phyloP scores from a whole-genome alignment of 2,113 vertebrate species.

The Etheostoma spectabile region DNA sequence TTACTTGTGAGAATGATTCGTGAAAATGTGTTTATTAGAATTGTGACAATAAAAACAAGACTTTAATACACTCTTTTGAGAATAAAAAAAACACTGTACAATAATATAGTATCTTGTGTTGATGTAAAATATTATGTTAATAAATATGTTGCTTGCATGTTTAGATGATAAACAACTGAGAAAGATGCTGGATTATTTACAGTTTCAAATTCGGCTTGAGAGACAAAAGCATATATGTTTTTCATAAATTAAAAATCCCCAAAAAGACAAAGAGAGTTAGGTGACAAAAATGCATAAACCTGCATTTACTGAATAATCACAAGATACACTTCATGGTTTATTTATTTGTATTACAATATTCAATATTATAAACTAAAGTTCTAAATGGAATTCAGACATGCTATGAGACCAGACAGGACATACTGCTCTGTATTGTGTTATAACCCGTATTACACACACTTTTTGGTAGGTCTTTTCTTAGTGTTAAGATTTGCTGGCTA shows the following conservation, averaged over 20 bases:
- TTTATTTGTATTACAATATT: constrained; percentile 16
- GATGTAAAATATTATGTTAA: constrained; percentile 50
- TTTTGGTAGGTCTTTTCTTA: constrained; percentile 43
- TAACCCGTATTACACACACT: constrained; percentile 29
- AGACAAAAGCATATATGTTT: constrained; percentile 22
- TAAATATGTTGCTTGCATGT: constrained; percentile 68
- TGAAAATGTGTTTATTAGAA: constrained; percentile 61
- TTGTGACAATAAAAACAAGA: constrained; percentile 15
- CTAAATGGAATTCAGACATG: neutral
- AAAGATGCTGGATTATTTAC: constrained; percentile 62
- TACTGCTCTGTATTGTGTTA: neutral
- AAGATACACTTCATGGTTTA: neutral
- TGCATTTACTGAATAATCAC: constrained; percentile 6
- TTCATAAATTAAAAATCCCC: constrained; percentile 32
- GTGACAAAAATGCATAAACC: constrained; percentile 18
- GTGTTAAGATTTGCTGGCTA: constrained; percentile 58
- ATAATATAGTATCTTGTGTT: constrained; percentile 44
- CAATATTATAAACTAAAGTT: neutral
- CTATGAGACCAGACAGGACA: constrained; percentile 18
- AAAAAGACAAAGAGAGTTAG: constrained; percentile 22
- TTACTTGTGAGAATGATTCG: neutral
- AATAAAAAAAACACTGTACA: constrained; percentile 53
- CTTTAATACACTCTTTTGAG: constrained; percentile 20
- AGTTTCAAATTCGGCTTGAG: constrained; percentile 34
- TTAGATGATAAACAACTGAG: constrained; percentile 17